A percentile compares a stretch with the other conserved stretches of the same genome.
Evolutionary conservation across 2,113 vertebrate species (phyloP).

Genomic region (Aptenodytes forsteri): DNA sequence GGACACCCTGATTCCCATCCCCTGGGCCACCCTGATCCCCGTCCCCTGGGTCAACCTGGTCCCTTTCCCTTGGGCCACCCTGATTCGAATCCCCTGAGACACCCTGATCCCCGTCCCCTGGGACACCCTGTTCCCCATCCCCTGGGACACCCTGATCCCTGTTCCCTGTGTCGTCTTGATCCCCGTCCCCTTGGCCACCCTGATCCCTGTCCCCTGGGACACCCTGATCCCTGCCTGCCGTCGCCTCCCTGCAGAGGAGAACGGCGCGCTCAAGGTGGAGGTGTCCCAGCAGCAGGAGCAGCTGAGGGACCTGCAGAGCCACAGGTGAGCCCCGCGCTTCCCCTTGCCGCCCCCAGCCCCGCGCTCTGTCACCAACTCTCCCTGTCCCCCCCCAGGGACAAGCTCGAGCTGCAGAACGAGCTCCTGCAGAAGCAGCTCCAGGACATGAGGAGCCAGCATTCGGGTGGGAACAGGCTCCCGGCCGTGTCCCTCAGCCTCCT

Average conservation of each 20-base stretch:
- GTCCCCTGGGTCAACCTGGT: fast-evolving
- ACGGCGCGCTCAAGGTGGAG: fast-evolving
- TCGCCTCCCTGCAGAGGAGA: not conserved
- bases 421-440: not conserved
- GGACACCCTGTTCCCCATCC: fast-evolving
- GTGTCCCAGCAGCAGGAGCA: not conserved
- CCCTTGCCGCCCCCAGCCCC: fast-evolving
- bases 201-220: fast-evolving
- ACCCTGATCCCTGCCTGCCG: fast-evolving
- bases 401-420: not conserved
- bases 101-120: no score
- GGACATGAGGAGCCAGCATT: not conserved
- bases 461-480: fast-evolving
- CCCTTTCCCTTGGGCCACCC: fast-evolving
- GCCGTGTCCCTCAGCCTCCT: fast-evolving
- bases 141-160: fast-evolving
- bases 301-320: not conserved
- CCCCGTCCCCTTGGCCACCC: fast-evolving
- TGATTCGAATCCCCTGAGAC: fast-evolving
- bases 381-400: not conserved
- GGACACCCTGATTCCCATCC: not conserved
- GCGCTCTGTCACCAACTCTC: fast-evolving
- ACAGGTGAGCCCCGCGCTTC: not conserved
- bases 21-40: no score
- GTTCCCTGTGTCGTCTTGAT: fast-evolving